phyloP scores from a whole-genome alignment of 1,140 invertebrate species.

The Drosophila miranda region DNA sequence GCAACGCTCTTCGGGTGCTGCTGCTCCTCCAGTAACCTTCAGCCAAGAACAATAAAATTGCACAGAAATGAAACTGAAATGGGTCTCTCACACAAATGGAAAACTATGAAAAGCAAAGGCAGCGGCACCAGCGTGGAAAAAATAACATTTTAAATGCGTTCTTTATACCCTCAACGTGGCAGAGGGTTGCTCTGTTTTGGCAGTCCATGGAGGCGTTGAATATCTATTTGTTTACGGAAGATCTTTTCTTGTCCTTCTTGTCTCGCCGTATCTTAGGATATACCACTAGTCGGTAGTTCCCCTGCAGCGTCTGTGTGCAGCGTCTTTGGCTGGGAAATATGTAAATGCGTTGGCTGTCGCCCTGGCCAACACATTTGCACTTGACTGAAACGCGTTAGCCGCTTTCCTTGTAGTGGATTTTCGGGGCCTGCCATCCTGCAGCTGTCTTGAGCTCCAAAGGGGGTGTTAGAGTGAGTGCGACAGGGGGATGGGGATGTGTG shows the following conservation, averaged over 20 bases:
- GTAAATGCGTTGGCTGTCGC: slow-evolving; percentile 46
- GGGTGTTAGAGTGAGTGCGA: neutral
- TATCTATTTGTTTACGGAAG: too few relatives aligned
- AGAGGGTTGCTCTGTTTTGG: neutral
- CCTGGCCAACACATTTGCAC: slow-evolving; percentile 51
- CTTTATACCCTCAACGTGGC: slow-evolving; percentile 6
- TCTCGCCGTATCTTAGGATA: neutral
- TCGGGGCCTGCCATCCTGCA: slow-evolving; percentile 16
- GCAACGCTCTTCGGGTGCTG: slow-evolving; percentile 5
- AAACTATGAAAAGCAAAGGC: slow-evolving; percentile 62
- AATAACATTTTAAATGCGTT: slow-evolving; percentile 70
- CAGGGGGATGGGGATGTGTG: neutral
- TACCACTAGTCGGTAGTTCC: neutral
- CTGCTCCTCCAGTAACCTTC: slow-evolving; percentile 55
- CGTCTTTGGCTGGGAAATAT: slow-evolving; percentile 25
- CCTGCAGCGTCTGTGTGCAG: neutral
- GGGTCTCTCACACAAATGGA: slow-evolving; percentile 60
- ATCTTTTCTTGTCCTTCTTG: too few relatives aligned
- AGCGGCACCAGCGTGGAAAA: slow-evolving; percentile 23
- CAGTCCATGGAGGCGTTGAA: too few relatives aligned
- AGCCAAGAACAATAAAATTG: slow-evolving; percentile 69
- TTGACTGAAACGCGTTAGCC: slow-evolving; percentile 37
- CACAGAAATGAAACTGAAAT: slow-evolving; percentile 66
- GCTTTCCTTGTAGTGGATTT: slow-evolving; percentile 51
- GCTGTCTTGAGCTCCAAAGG: neutral